phyloP scores from a whole-genome alignment of 53 echinoderm and acorn worm species.

The Echinometra lucunter region DNA sequence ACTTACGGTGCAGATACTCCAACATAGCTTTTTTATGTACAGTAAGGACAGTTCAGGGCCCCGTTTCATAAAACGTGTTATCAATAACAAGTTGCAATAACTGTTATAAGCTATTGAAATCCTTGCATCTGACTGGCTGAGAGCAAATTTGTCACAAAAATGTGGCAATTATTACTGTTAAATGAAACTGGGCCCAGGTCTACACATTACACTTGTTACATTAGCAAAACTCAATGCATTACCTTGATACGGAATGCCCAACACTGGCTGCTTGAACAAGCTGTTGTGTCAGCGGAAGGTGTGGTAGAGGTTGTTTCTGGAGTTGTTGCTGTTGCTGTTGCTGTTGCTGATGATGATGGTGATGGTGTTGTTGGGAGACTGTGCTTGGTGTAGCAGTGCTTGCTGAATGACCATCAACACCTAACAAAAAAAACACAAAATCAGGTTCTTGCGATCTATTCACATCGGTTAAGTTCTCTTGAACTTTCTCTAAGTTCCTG shows the following conservation, averaged over 20 bases:
- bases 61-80: too few relatives aligned
- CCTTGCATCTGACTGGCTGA: too few relatives aligned
- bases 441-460: not conserved
- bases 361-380: slow-evolving; percentile 36
- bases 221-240: too few relatives aligned
- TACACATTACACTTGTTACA: too few relatives aligned
- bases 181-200: too few relatives aligned
- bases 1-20: too few relatives aligned
- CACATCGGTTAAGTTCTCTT: not conserved
- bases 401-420: slow-evolving; percentile 48
- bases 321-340: slow-evolving; percentile 54
- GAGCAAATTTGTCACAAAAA: too few relatives aligned
- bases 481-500: not conserved
- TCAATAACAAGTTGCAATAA: too few relatives aligned
- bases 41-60: too few relatives aligned
- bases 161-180: too few relatives aligned
- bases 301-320: slow-evolving; percentile 65
- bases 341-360: slow-evolving; percentile 10
- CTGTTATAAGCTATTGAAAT: too few relatives aligned
- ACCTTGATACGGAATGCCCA: slow-evolving; percentile 52
- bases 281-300: slow-evolving; percentile 62
- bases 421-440: not conserved
- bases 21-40: too few relatives aligned
- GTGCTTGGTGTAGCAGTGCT: slow-evolving; percentile 34
- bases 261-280: slow-evolving; percentile 60